Evolutionary conservation across 2,113 vertebrate genomes (phyloP).

Genomic region (Cyprinodon variegatus): DNA sequence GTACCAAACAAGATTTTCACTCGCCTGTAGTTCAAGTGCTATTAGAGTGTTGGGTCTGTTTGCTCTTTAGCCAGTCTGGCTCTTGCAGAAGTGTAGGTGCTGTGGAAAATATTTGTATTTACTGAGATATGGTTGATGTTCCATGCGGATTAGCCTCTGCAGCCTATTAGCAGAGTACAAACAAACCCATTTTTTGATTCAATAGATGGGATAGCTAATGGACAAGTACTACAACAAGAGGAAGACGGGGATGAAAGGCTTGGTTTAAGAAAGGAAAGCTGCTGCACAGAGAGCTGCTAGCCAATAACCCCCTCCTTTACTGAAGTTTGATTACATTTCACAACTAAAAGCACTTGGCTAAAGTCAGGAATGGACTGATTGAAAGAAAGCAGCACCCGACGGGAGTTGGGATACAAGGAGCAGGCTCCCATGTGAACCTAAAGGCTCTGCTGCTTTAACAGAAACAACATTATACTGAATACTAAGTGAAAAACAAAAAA

Average conservation of each 20-base stretch:
- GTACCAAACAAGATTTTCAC: background rate
- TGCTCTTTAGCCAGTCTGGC: conserved; percentile 9
- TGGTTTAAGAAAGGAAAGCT: background rate
- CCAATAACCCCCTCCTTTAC: background rate
- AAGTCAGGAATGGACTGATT: background rate
- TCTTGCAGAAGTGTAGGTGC: conserved; percentile 33
- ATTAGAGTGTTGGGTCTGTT: background rate
- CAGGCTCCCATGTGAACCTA: background rate
- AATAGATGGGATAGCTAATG: conserved; percentile 6
- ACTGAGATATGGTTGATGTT: conserved; percentile 10
- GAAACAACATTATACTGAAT: background rate
- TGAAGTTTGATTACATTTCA: background rate
- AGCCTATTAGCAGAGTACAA: conserved; percentile 22
- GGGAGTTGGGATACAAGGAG: background rate
- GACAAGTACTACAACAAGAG: background rate
- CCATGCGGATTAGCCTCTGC: conserved; percentile 31
- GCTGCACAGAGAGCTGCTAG: background rate
- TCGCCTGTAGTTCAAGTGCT: background rate
- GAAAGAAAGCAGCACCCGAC: conserved; percentile 2
- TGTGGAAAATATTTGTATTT: conserved; percentile 15
- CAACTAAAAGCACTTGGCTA: conserved; percentile 3
- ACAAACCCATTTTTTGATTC: background rate
- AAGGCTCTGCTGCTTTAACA: background rate
- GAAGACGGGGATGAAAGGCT: background rate
- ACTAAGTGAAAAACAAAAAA: background rate